phyloP scores from a whole-genome alignment of 2,797 vertebrate genomes.

The Enteromius anoplus region DNA sequence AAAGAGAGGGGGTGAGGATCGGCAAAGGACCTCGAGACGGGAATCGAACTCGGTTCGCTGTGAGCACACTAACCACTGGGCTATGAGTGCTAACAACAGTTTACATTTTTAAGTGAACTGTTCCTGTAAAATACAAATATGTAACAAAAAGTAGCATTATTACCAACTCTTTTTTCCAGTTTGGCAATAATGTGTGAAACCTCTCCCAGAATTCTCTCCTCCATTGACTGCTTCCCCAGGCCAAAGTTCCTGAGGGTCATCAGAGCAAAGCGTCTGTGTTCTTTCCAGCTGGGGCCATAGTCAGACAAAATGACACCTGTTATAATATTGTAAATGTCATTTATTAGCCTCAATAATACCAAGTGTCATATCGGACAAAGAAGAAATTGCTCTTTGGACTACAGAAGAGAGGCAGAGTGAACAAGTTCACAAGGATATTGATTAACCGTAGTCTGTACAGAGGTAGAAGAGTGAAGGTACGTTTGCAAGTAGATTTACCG shows the following conservation, averaged over 20 bases:
- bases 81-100: not conserved
- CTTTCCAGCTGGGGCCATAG: slow-evolving; percentile 71
- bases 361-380: not conserved
- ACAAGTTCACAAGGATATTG: not conserved
- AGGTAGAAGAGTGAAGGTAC: slow-evolving; percentile 4
- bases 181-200: slow-evolving; percentile 53
- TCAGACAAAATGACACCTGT: slow-evolving; percentile 72
- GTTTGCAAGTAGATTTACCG: slow-evolving; percentile 59
- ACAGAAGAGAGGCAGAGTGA: not conserved
- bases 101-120: not conserved
- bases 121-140: not conserved
- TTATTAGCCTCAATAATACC: not conserved
- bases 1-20: no score
- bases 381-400: slow-evolving; percentile 2
- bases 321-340: not conserved
- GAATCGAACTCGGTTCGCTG: no score
- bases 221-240: slow-evolving; percentile 77
- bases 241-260: slow-evolving; percentile 78
- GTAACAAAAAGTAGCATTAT: slow-evolving; percentile 1
- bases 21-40: no score
- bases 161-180: slow-evolving; percentile 70
- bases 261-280: slow-evolving; percentile 76
- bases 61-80: no score
- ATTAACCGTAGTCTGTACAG: slow-evolving; percentile 27
- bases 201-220: slow-evolving; percentile 73